phyloP scores from a whole-genome alignment of 2,797 vertebrate genomes.

The Vultur gryphus region DNA sequence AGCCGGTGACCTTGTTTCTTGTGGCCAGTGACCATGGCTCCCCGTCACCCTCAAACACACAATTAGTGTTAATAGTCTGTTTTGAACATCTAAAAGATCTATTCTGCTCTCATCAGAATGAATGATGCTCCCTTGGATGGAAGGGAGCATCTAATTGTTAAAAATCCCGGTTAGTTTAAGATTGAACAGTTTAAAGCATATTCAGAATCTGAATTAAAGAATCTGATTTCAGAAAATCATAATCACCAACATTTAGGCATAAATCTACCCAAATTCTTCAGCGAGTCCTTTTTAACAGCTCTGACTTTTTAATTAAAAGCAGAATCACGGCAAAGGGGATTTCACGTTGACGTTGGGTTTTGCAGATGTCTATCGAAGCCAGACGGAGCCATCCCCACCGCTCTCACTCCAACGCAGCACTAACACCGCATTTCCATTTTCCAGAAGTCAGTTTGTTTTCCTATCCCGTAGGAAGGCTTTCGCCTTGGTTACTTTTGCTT shows the following conservation, averaged over 20 bases:
- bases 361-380: background rate
- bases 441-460: background rate
- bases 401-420: background rate
- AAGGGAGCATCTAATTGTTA: background rate
- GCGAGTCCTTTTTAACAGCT: background rate
- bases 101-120: background rate
- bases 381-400: background rate
- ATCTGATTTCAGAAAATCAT: background rate
- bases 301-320: background rate
- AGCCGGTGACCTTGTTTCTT: background rate
- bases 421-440: background rate
- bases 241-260: background rate
- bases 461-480: background rate
- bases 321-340: background rate
- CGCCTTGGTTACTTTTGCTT: background rate
- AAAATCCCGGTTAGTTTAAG: background rate
- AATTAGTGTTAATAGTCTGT: background rate
- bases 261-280: background rate
- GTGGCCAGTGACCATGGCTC: background rate
- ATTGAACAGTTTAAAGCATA: background rate
- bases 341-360: background rate
- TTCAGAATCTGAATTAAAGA: background rate
- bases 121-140: background rate
- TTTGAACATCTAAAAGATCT: background rate
- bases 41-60: background rate